Conservation (phyloP, 2,888 invertebrate genomes). For the Diarsia mendica region DNA sequence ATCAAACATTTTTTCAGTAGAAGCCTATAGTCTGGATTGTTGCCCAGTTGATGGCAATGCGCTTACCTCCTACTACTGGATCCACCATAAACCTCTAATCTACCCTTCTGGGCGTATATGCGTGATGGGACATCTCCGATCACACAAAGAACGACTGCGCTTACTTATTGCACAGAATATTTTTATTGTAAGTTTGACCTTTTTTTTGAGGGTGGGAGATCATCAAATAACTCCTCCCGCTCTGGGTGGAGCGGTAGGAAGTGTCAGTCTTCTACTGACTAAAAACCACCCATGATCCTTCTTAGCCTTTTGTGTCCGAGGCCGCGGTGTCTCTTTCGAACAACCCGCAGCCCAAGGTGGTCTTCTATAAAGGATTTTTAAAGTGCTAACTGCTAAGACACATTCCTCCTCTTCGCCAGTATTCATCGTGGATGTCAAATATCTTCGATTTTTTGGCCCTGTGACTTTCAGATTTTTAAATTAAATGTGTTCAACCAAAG, state of each 20-base stretch:
- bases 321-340: too few species aligned
- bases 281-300: too few species aligned
- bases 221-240: too few species aligned
- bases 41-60: not conserved
- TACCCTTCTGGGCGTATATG: not conserved
- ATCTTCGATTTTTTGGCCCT: not conserved
- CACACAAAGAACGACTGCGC: slow-evolving; percentile 1
- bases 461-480: not conserved
- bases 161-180: too few species aligned
- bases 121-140: not conserved
- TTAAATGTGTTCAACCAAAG: slow-evolving; percentile 28
- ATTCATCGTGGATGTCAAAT: not conserved
- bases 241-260: too few species aligned
- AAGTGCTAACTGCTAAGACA: not conserved
- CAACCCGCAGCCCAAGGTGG: too few species aligned
- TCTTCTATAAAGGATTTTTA: not conserved
- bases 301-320: too few species aligned
- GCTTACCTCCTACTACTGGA: not conserved
- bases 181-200: too few species aligned
- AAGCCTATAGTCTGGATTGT: not conserved
- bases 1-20: not conserved
- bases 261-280: too few species aligned
- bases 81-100: not conserved
- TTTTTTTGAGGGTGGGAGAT: too few species aligned
- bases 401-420: not conserved